Evolutionary conservation across 2,888 invertebrate genomes (phyloP).

Genomic region (Lycophotia porphyrea): DNA sequence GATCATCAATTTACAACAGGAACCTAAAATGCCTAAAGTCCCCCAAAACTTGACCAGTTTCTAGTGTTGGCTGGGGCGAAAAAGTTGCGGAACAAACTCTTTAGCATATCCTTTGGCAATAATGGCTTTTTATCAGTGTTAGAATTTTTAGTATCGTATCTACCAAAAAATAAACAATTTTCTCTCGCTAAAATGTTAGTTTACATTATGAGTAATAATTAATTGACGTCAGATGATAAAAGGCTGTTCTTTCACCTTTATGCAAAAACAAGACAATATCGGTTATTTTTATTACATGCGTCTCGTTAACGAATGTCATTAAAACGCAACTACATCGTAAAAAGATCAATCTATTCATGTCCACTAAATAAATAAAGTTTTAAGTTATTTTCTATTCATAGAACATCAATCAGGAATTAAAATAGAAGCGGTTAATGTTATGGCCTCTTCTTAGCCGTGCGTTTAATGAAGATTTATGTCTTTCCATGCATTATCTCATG

Average conservation of each 20-base stretch:
- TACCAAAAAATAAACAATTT: neutral
- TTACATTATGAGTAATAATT: neutral
- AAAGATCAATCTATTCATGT: slow-evolving; percentile 67
- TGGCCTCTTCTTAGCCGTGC: slow-evolving; percentile 57
- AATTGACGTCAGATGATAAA: slow-evolving; percentile 10
- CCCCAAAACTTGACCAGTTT: neutral
- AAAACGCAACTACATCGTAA: slow-evolving; percentile 62
- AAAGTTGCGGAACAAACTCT: neutral
- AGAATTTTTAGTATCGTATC: neutral
- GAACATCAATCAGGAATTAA: slow-evolving; percentile 73
- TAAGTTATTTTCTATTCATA: slow-evolving; percentile 69
- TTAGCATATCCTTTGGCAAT: neutral
- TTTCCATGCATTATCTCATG: slow-evolving; percentile 59
- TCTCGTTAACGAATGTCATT: slow-evolving; percentile 20
- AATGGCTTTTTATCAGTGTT: neutral
- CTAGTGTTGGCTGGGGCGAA: neutral
- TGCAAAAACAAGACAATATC: slow-evolving; percentile 5
- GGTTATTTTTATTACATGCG: slow-evolving; percentile 10
- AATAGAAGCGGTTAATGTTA: slow-evolving; percentile 68
- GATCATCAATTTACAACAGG: neutral
- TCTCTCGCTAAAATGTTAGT: neutral
- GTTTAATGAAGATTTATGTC: slow-evolving; percentile 75
- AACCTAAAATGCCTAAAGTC: neutral
- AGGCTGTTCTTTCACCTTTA: neutral
- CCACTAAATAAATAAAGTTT: slow-evolving; percentile 59